Evolutionary conservation across 2,888 invertebrate genomes (phyloP), one percentile per base, ranked within the genome.

Genomic region (Nymphalis polychloros): DNA sequence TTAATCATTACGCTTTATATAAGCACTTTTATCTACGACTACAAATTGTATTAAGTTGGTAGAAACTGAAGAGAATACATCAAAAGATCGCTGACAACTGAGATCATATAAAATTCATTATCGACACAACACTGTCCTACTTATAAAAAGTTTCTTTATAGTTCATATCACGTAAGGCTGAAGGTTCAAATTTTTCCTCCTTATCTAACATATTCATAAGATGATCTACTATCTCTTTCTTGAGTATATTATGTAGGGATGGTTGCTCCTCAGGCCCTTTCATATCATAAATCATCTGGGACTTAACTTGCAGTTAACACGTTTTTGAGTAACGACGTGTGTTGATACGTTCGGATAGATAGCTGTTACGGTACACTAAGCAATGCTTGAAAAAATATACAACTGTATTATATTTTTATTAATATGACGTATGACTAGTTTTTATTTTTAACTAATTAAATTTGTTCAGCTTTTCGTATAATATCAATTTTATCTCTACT

Each of bases 251-350:
- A 53, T 50, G 59, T 64, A 48, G 5, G 49, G 59, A 72, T 63
- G 69, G 62, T 59, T 64, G 8, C 47, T 35, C 62, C 63, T 27
- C 35, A 60, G 69, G 63, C 67, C 72, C 70, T 70, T 72, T 68
- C 70, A 62, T 66, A 57, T 77, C 79, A 78, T 80, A 80, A 80
- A 81, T 81, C 79, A 81, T 78, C 62, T 52, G 59, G 66, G 73
- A 75, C 76, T 76, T 72, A 74, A 74, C 73, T 74, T 75, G 64
- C 76, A 74, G 77, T 78, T 80, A 80, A 80, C 79, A 79, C 77
- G 77, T 78, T 81, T 80, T 79, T 77, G 76, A 78, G 76, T 77
- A 76, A 73, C 73, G 72, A 73, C 67, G 66, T 69, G 60, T 31
- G 68, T 53, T 55, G 47, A 65, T 47, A 46, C 41, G 61, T 68